phyloP scores from a whole-genome alignment of 2,113 vertebrate genomes.

The Limanda limanda region DNA sequence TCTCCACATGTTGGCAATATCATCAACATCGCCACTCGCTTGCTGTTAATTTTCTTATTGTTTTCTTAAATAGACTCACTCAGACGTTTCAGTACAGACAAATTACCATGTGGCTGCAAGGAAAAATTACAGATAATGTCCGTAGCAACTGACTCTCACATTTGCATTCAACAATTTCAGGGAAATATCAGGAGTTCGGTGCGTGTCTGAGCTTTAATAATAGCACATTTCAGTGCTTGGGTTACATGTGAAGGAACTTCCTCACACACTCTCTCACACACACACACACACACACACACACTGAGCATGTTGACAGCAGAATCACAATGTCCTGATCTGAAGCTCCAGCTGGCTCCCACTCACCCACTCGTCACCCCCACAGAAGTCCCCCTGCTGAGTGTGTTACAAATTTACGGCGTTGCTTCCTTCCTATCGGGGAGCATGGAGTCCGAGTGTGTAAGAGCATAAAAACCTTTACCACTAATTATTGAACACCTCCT shows the following conservation, averaged over 20 bases:
- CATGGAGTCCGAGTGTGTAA: background rate
- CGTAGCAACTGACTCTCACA: too few species aligned
- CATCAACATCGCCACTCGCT: too few species aligned
- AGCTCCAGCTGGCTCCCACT: background rate
- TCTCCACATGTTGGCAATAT: too few species aligned
- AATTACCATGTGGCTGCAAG: too few species aligned
- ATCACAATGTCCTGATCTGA: constrained; percentile 1
- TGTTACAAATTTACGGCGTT: constrained; percentile 52
- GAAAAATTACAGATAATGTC: too few species aligned
- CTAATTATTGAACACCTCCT: constrained; percentile 30
- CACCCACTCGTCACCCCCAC: background rate
- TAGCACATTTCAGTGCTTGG: too few species aligned
- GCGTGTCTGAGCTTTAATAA: too few species aligned
- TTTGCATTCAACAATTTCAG: too few species aligned
- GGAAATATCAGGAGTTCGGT: too few species aligned
- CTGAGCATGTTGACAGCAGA: constrained; percentile 4
- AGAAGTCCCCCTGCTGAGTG: constrained; percentile 43
- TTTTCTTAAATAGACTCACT: too few species aligned
- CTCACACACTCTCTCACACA: background rate
- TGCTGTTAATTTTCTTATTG: too few species aligned
- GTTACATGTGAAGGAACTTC: background rate
- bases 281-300: background rate
- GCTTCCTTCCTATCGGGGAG: constrained; percentile 43
- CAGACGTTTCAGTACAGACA: too few species aligned
- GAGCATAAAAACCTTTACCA: background rate